These are phyloP conservation scores for Danionella dracula DNA, from an alignment of 2,797 vertebrate genomes.

Conservation along the genomic window DNA sequence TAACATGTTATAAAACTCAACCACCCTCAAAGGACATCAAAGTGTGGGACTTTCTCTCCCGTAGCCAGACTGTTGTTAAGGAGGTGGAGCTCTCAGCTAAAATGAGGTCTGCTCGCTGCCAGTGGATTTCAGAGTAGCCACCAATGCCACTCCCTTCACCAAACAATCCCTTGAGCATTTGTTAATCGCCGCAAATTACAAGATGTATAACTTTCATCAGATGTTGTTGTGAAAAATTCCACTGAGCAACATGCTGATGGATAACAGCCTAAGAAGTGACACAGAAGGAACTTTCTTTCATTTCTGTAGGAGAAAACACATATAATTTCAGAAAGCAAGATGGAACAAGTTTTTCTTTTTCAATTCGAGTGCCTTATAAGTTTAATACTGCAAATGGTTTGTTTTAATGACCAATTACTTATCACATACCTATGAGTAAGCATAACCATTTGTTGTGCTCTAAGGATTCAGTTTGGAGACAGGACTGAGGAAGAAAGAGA, in stretches of 20 bases:
- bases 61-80: slow-evolving; percentile 57
- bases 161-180: slow-evolving; percentile 15
- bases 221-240: not conserved
- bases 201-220: not conserved
- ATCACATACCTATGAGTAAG: slow-evolving; percentile 17
- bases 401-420: slow-evolving; percentile 24
- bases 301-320: not conserved
- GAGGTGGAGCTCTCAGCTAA: slow-evolving; percentile 43
- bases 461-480: slow-evolving; percentile 5
- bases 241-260: too few species aligned
- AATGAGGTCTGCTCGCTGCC: slow-evolving; percentile 49
- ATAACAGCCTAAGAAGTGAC: not conserved
- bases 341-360: slow-evolving; percentile 20
- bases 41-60: slow-evolving; percentile 53
- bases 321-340: slow-evolving; percentile 7
- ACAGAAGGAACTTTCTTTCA: not conserved
- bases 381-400: slow-evolving; percentile 19
- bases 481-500: too few species aligned
- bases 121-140: slow-evolving; percentile 38
- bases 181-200: slow-evolving; percentile 38
- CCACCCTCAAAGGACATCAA: slow-evolving; percentile 48
- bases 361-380: slow-evolving; percentile 10
- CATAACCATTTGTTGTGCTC: slow-evolving; percentile 32
- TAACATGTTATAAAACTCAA: slow-evolving; percentile 38
- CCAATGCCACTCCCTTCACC: slow-evolving; percentile 34